Base-by-base conservation (phyloP, 2,797 vertebrate species). In the Masticophis lateralis region DNA sequence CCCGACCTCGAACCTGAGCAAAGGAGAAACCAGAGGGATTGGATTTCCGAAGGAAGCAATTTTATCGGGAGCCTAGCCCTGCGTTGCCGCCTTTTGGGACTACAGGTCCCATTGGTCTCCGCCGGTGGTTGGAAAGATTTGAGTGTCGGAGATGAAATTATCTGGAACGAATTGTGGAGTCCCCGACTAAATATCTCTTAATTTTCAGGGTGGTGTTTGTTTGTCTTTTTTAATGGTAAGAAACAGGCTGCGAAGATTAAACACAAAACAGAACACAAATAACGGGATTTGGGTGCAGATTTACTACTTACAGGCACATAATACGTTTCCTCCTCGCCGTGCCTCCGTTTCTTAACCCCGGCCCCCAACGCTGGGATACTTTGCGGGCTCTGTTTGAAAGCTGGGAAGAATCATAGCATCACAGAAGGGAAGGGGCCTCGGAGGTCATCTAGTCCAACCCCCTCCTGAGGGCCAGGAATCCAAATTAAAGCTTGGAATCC, bases 241-340 rank as follows among this genome's bases (percentile, higher is more conserved):
- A 83, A 25, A 25, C 1, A 0, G 37, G 2, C 2, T 83, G 74
- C 10, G 5, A 83, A 47, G 8, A 1, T 74, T 20, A 6, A 2
- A 63, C 8, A 13, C 2, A 63, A 28, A n/a, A 5, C 2, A 66
- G 13, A 6, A 20, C 57, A 59, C 57, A 2, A 6, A 83, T 25
- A 83, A 25, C 4, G 20, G 37, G 37, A 66, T 66, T 66, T 66
- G 59, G 22, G 22, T 11, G 74, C 74, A 47, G 25, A 83, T 12
- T 13, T 5, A 22, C 5, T 90, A 97, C 99, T 99, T 97, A 99
- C 99, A 0, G 99, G 99, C 92, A 99, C 98, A 28, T 99, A 99
- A 95, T 99, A 99, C 94, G 98, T 97, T 95, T 99, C 99, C 94
- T 99, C 99, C 0, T 99, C 99, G 56, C 99, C 99, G 0, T 99